Evolutionary conservation across 2,888 invertebrate genomes (phyloP), one percentile per base, ranked within the genome.

Genomic region (Amiota communis): DNA sequence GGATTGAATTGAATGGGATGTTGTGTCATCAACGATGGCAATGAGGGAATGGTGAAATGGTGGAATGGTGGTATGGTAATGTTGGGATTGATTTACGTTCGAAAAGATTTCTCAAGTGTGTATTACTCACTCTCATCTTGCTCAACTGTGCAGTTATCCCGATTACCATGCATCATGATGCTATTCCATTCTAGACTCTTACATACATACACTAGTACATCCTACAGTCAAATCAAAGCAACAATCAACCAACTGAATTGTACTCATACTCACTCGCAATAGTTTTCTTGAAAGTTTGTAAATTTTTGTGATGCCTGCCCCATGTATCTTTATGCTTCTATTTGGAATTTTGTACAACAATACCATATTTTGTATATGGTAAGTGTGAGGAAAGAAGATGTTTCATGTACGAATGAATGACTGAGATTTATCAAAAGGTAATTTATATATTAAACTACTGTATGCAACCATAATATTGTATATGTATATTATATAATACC

Each of bases 371-470:
- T 20, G 61, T n/a, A 36, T 4, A n/a, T 61, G 23, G 61, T 23
- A 61, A 1, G 23, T 61, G 20, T 59, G n/a, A 59, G 59, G 20
- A 11, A 11, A 59, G 59, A 59, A 53, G 53, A 53, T 36, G 36
- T 36, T 36, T 36, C 36, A 36, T 36, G 53, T 78, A 75, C 73
- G 70, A 65, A 76, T 70, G 81, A 81, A 86, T 83, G 85, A 82
- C 89, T 87, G 83, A 88, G 89, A 89, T 88, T 89, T 88, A 89
- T 89, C 89, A 89, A 88, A 88, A 88, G 89, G 88, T 89, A 88
- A 89, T 88, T 88, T 89, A 88, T 88, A 87, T 86, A 87, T 87
- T 84, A 79, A 84, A 75, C 76, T 79, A 82, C 36, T 77, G 76
- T 78, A 57, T 6, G n/a, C 17, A 12, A n/a, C 53, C 12, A 51